Percentiles rank a stretch among this genome's conserved stretches.
These are phyloP conservation scores for Drosophila teissieri DNA, from an alignment of 1,140 invertebrate genomes.

Conservation along the genomic window DNA sequence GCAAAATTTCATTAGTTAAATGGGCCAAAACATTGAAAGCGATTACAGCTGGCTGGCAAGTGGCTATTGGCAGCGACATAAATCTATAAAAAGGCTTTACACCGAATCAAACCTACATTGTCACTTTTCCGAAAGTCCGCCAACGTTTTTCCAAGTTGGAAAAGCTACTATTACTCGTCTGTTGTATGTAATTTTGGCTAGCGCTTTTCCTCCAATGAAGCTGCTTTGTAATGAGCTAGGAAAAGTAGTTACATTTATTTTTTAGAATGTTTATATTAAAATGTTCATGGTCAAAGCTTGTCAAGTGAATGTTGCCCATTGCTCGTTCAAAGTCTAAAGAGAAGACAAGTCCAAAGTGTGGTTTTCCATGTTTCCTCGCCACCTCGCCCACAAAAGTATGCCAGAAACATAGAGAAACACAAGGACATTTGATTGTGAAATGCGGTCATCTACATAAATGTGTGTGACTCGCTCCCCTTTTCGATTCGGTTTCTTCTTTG, in stretches of 20 bases:
- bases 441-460: slow-evolving; percentile 27
- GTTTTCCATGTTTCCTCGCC: background rate
- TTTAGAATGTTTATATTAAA: background rate
- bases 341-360: background rate
- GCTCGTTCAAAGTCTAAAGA: too few species aligned
- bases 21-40: slow-evolving; percentile 11
- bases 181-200: background rate
- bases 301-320: background rate
- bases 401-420: slow-evolving; percentile 48
- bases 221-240: background rate
- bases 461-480: background rate
- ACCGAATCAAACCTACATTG: background rate
- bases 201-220: too few species aligned
- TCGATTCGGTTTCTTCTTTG: background rate
- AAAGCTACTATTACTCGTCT: slow-evolving; percentile 5
- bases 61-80: slow-evolving; percentile 30
- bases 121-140: slow-evolving; percentile 2
- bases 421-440: slow-evolving; percentile 21
- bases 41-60: slow-evolving; percentile 7
- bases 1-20: slow-evolving; percentile 61
- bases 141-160: background rate
- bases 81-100: slow-evolving; percentile 44
- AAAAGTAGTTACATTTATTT: too few species aligned
- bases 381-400: slow-evolving; percentile 43
- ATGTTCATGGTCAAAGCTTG: background rate